phyloP scores from a whole-genome alignment of 1,140 invertebrate genomes.

The Caenorhabditis tropicalis region DNA sequence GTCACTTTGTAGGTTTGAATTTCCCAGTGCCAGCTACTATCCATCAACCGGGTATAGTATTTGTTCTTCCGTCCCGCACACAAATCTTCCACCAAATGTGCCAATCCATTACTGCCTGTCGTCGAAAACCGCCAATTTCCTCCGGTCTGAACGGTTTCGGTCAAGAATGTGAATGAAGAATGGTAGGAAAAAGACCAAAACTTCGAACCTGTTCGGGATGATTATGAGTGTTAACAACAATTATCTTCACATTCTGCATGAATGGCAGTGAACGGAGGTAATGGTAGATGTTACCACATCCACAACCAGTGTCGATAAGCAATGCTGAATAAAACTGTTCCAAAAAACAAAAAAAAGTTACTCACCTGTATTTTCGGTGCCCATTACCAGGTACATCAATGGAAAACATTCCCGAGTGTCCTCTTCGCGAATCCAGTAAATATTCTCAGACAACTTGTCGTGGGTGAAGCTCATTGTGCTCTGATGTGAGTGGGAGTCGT shows the following conservation, averaged over 20 bases:
- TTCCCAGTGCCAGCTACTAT: slow-evolving; percentile 60
- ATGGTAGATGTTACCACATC: slow-evolving; percentile 57
- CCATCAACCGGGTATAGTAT: slow-evolving; percentile 57
- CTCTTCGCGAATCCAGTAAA: slow-evolving; percentile 46
- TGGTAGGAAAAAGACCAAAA: background rate
- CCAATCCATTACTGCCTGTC: slow-evolving; percentile 56
- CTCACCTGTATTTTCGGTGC: slow-evolving; percentile 28
- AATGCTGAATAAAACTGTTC: slow-evolving; percentile 47
- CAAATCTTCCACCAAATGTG: slow-evolving; percentile 57
- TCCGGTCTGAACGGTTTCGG: slow-evolving; percentile 55
- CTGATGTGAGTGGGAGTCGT: background rate
- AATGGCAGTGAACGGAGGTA: slow-evolving; percentile 44
- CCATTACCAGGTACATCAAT: slow-evolving; percentile 46
- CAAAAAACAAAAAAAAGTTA: background rate
- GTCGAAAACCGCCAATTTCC: slow-evolving; percentile 61
- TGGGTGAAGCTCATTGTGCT: slow-evolving; percentile 25
- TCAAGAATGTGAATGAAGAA: background rate
- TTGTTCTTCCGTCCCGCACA: slow-evolving; percentile 53
- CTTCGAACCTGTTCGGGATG: slow-evolving; percentile 57
- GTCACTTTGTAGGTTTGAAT: slow-evolving; percentile 62
- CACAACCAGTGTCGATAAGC: slow-evolving; percentile 60
- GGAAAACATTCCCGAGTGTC: slow-evolving; percentile 46
- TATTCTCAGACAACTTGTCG: slow-evolving; percentile 21
- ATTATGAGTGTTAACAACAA: slow-evolving; percentile 61
- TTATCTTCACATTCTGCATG: slow-evolving; percentile 47